Evolutionary conservation across 2,888 invertebrate species (phyloP).

Genomic region (Celastrina argiolus): DNA sequence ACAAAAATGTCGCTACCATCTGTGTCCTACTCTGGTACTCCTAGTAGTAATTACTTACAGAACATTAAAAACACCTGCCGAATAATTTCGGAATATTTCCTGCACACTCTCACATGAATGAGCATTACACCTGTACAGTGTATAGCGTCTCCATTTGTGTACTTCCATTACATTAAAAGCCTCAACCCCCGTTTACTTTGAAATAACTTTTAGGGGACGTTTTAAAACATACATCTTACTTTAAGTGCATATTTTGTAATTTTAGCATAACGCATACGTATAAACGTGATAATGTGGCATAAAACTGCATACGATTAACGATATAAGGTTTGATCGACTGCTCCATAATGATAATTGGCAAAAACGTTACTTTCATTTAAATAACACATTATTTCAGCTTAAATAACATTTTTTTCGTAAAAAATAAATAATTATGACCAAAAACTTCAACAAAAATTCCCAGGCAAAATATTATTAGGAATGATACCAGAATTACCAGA

Average conservation of each 20-base stretch:
- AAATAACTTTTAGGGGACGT: neutral
- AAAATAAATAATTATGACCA: no score
- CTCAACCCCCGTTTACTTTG: neutral
- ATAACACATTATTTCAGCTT: no score
- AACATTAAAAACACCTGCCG: neutral
- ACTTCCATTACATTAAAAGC: constrained; percentile 13
- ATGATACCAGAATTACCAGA: no score
- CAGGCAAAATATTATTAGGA: no score
- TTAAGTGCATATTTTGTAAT: neutral
- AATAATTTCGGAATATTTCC: neutral
- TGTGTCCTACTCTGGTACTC: neutral
- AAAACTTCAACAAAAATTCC: no score
- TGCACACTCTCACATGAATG: neutral
- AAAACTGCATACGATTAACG: no score
- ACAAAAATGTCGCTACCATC: neutral
- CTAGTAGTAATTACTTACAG: neutral
- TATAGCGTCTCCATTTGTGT: neutral
- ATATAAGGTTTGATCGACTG: no score
- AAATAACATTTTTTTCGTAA: no score
- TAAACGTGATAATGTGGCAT: no score
- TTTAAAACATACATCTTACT: neutral
- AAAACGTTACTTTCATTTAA: no score
- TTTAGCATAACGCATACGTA: neutral
- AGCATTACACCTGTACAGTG: neutral
- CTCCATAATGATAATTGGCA: no score